These are phyloP conservation scores for Schrankia costaestrigalis DNA, from an alignment of 2,888 invertebrate species.

Conservation along the genomic window DNA sequence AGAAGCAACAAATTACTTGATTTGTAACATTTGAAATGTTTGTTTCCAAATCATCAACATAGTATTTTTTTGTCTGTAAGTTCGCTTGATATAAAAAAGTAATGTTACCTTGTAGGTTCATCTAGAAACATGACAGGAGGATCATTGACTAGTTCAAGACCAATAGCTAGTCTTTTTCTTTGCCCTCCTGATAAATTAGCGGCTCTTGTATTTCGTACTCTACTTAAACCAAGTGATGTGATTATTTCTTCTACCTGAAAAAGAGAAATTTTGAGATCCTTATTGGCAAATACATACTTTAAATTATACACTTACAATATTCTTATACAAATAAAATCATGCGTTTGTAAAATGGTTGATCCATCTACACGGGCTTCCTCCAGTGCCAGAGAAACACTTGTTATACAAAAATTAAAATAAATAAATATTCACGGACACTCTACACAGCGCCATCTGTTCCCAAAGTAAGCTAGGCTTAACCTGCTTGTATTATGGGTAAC, in stretches of 20 bases:
- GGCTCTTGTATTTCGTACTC: slow-evolving; percentile 84
- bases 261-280: slow-evolving; percentile 1
- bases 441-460: no score
- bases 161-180: slow-evolving; percentile 93
- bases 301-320: neutral
- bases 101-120: slow-evolving; percentile 93
- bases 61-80: no score
- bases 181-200: slow-evolving; percentile 92
- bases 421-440: no score
- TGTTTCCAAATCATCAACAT: no score
- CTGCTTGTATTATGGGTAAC: no score
- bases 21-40: no score
- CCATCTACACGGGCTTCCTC: no score
- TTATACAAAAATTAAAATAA: no score
- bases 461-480: no score
- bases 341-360: no score
- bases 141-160: slow-evolving; percentile 93
- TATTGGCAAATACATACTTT: neutral
- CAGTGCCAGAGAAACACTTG: no score
- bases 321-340: neutral
- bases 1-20: no score
- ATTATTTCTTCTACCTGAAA: slow-evolving; percentile 90
- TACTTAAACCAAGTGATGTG: slow-evolving; percentile 86
- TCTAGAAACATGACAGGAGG: slow-evolving; percentile 96
- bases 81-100: neutral